Evolutionary conservation across 2,797 vertebrate genomes (phyloP), one percentile per base, ranked within the genome.

Genomic region (Alca torda): DNA sequence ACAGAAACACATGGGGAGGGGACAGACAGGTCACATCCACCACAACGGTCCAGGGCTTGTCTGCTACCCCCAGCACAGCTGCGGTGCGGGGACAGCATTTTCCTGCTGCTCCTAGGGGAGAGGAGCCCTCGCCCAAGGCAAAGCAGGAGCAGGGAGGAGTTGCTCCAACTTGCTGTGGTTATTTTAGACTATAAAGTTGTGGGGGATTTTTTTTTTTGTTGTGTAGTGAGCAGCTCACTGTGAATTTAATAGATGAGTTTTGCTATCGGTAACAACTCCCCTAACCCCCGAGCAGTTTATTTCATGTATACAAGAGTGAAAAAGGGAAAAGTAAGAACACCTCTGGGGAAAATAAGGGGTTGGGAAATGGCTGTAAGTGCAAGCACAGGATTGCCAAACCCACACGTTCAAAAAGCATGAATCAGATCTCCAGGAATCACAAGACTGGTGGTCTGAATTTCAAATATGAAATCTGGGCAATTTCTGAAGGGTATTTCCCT

Each of bases 401-500:
- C 96, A 92, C 96, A 89, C 2, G 33, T 93, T 97, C 89, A 93
- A 89, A 96, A 95, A 80, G 72, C 65, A 92, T 96, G 96, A 97
- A 95, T 97, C 96, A 96, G 95, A 95, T 95, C 96, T 94, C 91
- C 82, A 95, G 90, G 86, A 96, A 89, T 93, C 86, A 90, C 95
- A 93, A 96, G 96, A 95, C 72, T 94, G 96, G 94, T 97, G 96
- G 96, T 97, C 96, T 93, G 87, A 93, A 91, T 93, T 96, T 87
- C 96, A 96, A 80, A 50, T 93, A 80, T 3, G 6, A 77, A 91
- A 77, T 89, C 87, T 85, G 87, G 82, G 94, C 95, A 81, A 30
- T 93, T 93, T 87, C 87, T 87, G 79, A 96, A 96, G 96, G 95
- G 89, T 96, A 93, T 96, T 96, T 96, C 96, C 95, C 96, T 91